These are phyloP conservation scores for Cordylochernes scorpioides DNA, from an alignment of 2,888 invertebrate genomes.

Conservation along the genomic window DNA sequence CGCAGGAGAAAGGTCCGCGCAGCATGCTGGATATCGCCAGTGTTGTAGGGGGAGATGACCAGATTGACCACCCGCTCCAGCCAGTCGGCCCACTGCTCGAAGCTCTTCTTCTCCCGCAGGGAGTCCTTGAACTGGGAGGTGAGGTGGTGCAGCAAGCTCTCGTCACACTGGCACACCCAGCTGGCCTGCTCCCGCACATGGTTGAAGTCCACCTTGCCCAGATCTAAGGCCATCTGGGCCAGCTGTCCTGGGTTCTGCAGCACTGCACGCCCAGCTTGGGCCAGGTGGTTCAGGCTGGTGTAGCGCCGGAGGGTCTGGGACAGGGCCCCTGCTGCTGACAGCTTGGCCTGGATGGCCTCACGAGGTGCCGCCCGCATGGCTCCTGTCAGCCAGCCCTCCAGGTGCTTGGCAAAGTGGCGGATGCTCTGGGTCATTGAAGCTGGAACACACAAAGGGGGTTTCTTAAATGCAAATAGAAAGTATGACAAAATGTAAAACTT, in stretches of 20 bases:
- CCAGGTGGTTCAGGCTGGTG: constrained; percentile 86
- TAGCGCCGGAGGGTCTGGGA: constrained; percentile 81
- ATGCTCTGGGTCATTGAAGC: constrained; percentile 50
- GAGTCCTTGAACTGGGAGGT: constrained; percentile 75
- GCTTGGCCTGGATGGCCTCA: too few species aligned
- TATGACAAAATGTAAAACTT: too few species aligned
- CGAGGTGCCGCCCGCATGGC: too few species aligned
- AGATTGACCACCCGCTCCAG: constrained; percentile 70
- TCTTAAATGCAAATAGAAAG: too few species aligned
- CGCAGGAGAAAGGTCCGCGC: constrained; percentile 79
- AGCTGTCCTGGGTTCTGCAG: constrained; percentile 82
- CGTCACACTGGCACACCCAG: constrained; percentile 91
- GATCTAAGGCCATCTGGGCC: constrained; percentile 78
- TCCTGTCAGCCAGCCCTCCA: constrained; percentile 59
- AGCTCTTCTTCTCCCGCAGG: constrained; percentile 51
- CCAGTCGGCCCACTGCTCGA: constrained; percentile 97
- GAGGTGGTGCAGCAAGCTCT: constrained; percentile 48
- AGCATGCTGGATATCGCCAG: constrained; percentile 43
- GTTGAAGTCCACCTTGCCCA: constrained; percentile 89
- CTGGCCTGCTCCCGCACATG: constrained; percentile 72
- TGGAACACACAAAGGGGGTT: too few species aligned
- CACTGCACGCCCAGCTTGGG: constrained; percentile 80
- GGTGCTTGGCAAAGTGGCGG: constrained; percentile 67
- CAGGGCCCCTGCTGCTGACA: constrained; percentile 69
- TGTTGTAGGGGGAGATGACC: constrained; percentile 58